A percentile compares a stretch with the other conserved stretches of the same genome.
Conservation (phyloP, 2,113 vertebrate genomes). For the Onychostruthus taczanowskii region DNA sequence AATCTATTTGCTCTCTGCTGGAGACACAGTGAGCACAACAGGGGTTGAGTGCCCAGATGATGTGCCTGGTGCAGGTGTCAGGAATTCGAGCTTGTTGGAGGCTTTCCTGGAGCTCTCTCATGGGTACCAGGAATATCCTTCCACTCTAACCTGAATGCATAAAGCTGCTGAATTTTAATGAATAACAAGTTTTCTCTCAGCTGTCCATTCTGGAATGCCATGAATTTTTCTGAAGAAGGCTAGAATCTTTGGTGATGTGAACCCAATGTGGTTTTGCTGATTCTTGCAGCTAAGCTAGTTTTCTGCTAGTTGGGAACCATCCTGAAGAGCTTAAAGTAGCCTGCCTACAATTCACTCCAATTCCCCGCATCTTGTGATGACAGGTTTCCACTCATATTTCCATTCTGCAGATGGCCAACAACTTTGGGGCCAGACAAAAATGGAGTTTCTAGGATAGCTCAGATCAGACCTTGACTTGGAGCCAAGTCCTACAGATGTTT, state of each 20-base stretch:
- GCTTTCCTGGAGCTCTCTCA: background rate
- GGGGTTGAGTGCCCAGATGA: background rate
- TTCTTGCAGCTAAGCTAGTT: background rate
- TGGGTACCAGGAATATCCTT: background rate
- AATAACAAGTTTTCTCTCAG: background rate
- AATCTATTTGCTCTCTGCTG: background rate
- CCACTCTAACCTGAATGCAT: background rate
- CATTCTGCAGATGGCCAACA: background rate
- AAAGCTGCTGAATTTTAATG: background rate
- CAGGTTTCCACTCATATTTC: conserved; percentile 28
- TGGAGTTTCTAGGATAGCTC: conserved; percentile 28
- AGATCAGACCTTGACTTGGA: background rate
- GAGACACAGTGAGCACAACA: background rate
- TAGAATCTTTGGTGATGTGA: background rate
- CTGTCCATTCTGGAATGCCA: background rate
- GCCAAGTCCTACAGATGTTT: conserved; percentile 11
- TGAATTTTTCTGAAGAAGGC: background rate
- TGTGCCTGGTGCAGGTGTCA: background rate
- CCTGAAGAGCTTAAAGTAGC: background rate
- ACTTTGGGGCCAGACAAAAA: conserved; percentile 17
- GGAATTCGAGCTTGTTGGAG: background rate
- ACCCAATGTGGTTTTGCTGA: background rate
- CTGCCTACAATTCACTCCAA: background rate
- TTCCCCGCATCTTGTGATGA: background rate
- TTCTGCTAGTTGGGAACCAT: background rate